phyloP scores from a whole-genome alignment of 2,888 invertebrate genomes.

The Brachypterus glaber region DNA sequence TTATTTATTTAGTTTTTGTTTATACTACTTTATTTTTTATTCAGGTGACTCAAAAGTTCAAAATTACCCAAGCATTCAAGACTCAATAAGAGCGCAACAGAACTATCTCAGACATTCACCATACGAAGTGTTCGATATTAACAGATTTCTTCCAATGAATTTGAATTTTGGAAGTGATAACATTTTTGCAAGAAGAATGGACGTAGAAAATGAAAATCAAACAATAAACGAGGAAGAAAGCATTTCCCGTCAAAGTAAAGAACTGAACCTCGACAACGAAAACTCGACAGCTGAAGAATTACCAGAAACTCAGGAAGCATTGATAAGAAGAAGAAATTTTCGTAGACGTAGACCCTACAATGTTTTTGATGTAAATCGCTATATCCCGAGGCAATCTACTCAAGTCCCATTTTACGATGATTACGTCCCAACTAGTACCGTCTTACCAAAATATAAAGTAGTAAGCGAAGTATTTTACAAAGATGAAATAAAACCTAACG shows the following conservation, averaged over 20 bases:
- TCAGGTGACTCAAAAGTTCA: too few species aligned
- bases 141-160: too few species aligned
- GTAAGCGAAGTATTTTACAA: constrained; percentile 38
- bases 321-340: constrained; percentile 12
- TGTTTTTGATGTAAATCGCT: constrained; percentile 18
- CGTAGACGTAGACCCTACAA: constrained; percentile 16
- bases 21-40: too few species aligned
- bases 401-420: constrained; percentile 9
- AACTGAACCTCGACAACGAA: constrained; percentile 1
- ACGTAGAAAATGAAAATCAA: neutral
- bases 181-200: too few species aligned
- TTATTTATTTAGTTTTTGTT: too few species aligned
- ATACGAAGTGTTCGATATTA: too few species aligned
- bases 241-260: constrained; percentile 9
- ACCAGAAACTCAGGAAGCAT: constrained; percentile 20
- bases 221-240: neutral
- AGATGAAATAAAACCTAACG: constrained; percentile 37
- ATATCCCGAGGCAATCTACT: constrained; percentile 6
- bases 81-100: too few species aligned
- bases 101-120: too few species aligned
- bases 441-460: constrained; percentile 26
- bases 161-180: too few species aligned
- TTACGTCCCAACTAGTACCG: constrained; percentile 17
- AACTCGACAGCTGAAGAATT: constrained; percentile 6
- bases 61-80: too few species aligned